Conservation (phyloP, 2,888 invertebrate genomes). For the Cataglyphis livida region DNA sequence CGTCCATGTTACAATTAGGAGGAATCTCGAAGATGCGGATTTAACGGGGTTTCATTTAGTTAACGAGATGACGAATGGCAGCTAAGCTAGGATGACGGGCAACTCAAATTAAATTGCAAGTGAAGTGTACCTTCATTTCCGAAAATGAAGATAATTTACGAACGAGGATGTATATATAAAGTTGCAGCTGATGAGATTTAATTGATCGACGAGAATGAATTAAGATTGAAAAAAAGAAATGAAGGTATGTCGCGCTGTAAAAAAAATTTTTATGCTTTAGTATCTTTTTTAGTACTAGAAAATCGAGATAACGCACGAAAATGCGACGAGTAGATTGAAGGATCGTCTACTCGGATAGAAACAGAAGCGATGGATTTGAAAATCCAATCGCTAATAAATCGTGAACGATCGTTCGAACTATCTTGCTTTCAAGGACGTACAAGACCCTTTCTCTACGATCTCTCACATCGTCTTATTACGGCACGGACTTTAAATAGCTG, state of each 20-base stretch:
- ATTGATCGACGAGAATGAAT: slow-evolving; percentile 12
- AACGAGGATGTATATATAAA: slow-evolving; percentile 3
- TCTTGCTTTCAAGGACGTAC: slow-evolving; percentile 13
- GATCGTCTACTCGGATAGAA: not conserved
- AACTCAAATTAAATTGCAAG: not conserved
- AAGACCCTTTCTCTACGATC: not conserved
- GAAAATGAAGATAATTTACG: not conserved
- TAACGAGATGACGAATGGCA: not conserved
- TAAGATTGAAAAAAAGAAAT: not conserved
- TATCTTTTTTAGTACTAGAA: not conserved
- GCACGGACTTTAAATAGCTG: slow-evolving; percentile 30
- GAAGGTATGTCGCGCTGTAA: not conserved
- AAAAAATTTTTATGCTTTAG: not conserved
- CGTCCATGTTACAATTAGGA: slow-evolving; percentile 48
- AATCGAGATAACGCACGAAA: not conserved
- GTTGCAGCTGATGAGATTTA: not conserved
- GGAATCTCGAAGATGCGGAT: not conserved
- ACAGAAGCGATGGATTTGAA: not conserved
- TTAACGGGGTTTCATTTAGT: not conserved
- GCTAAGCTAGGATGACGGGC: slow-evolving; percentile 24
- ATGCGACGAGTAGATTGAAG: not conserved
- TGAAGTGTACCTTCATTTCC: slow-evolving; percentile 28
- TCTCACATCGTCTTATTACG: slow-evolving; percentile 13
- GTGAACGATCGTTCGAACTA: not conserved
- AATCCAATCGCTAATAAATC: not conserved